Evolutionary conservation across 2,797 vertebrate genomes (phyloP).

Genomic region (Orestias chungarensis): DNA sequence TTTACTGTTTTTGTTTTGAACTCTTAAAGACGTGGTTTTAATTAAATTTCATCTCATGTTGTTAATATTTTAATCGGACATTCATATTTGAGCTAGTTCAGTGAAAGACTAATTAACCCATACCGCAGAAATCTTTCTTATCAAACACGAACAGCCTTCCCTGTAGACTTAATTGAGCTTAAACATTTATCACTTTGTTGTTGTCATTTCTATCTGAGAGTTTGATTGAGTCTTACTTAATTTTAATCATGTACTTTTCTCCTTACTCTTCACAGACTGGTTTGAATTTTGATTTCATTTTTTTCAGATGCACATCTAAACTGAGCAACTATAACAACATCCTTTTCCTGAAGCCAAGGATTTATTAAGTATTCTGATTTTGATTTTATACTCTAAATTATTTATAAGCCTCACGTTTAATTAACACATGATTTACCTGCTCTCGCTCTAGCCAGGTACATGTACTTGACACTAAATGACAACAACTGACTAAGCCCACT

Average conservation of each 20-base stretch:
- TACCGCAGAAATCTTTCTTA: too few species aligned
- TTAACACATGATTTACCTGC: neutral
- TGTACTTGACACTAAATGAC: neutral
- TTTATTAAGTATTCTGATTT: slow-evolving; percentile 9
- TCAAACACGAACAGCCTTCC: too few species aligned
- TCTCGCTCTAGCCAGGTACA: neutral
- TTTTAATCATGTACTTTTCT: neutral
- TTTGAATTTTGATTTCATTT: slow-evolving; percentile 4
- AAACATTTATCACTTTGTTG: too few species aligned
- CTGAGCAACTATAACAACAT: slow-evolving; percentile 2
- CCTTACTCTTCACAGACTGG: neutral
- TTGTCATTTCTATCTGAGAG: neutral
- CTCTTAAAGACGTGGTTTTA: too few species aligned
- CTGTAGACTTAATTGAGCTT: too few species aligned
- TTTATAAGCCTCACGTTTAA: neutral
- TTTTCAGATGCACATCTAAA: slow-evolving; percentile 10
- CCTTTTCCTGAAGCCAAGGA: slow-evolving; percentile 4
- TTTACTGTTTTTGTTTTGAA: too few species aligned
- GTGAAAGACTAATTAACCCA: too few species aligned
- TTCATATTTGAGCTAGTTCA: too few species aligned
- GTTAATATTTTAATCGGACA: too few species aligned
- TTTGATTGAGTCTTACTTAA: neutral
- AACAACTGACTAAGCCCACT: neutral
- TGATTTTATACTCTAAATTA: neutral
- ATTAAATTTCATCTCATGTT: too few species aligned